Evolutionary conservation across 2,797 vertebrate genomes (phyloP).

Genomic region (Coregonus ussuriensis): DNA sequence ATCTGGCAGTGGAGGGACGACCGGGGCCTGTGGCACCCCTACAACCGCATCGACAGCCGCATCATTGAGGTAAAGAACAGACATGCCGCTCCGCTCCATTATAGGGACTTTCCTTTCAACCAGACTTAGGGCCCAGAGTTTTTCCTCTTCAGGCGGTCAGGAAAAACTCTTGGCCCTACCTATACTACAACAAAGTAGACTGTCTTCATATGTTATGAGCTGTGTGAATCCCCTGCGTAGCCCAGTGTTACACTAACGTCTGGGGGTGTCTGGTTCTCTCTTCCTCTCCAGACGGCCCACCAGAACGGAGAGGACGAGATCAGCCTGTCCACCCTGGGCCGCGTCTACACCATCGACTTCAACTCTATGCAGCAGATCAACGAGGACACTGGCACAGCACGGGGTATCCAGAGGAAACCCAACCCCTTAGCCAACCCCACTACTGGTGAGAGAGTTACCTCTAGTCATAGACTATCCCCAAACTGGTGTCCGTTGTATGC

Average conservation of each 20-base stretch:
- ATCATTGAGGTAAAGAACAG: conserved; percentile 91
- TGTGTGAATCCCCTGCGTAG: neutral
- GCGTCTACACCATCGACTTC: conserved; percentile 99
- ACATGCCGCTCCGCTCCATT: neutral
- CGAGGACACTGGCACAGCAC: conserved; percentile 99
- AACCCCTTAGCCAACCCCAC: conserved; percentile 98
- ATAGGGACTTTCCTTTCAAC: too few relatives aligned
- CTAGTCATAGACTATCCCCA: neutral
- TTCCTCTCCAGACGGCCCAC: conserved; percentile 91
- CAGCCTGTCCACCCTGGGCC: conserved; percentile 96
- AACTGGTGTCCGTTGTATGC: neutral
- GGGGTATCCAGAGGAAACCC: conserved; percentile 99
- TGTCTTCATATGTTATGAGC: neutral
- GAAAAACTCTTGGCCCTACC: neutral
- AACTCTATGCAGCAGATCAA: conserved; percentile 99
- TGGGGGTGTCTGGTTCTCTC: conserved; percentile 39
- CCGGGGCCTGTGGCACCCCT: conserved; percentile 97
- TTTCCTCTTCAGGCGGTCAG: neutral
- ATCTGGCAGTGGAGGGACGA: conserved; percentile 99
- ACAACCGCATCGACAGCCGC: conserved; percentile 98
- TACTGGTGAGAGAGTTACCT: conserved; percentile 77
- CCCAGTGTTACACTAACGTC: conserved; percentile 27
- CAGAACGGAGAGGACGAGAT: conserved; percentile 99
- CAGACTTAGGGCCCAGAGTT: neutral
- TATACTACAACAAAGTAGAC: neutral